Percentiles rank a stretch among this genome's conserved stretches.
Conservation (phyloP, 1,140 invertebrate species). For the Brachionus rubens region DNA sequence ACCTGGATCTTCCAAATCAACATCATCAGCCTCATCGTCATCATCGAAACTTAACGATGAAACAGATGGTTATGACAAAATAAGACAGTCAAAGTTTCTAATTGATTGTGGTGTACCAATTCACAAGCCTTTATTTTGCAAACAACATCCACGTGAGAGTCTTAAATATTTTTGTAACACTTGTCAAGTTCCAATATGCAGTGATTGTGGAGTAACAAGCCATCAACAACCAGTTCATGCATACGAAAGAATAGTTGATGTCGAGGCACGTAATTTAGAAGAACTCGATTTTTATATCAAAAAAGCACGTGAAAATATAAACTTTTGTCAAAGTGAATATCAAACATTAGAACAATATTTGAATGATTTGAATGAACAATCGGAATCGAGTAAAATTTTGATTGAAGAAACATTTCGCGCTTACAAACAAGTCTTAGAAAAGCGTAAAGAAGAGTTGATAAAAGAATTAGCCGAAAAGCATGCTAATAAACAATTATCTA, state of each 20-base stretch:
- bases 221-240: constrained; percentile 76
- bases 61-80: constrained; percentile 64
- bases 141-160: constrained; percentile 71
- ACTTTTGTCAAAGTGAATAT: constrained; percentile 66
- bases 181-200: constrained; percentile 77
- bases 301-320: constrained; percentile 69
- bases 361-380: constrained; percentile 77
- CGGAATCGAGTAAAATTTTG: constrained; percentile 76
- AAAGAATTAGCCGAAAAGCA: constrained; percentile 75
- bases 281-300: constrained; percentile 71
- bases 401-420: constrained; percentile 76
- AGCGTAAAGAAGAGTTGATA: constrained; percentile 69
- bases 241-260: constrained; percentile 72
- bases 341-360: constrained; percentile 72
- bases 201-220: constrained; percentile 73
- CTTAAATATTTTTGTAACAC: constrained; percentile 77
- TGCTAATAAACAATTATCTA: constrained; percentile 75
- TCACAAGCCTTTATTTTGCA: constrained; percentile 77
- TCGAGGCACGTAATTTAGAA: constrained; percentile 70
- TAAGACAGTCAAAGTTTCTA: constrained; percentile 44
- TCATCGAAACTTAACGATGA: constrained; percentile 79
- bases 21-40: constrained; percentile 68
- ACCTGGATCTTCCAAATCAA: constrained; percentile 7
- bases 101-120: constrained; percentile 55
- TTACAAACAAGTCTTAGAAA: constrained; percentile 76